Evolutionary conservation across 2,888 invertebrate species (phyloP).

Genomic region (Spatulosminthurus flaviceps): DNA sequence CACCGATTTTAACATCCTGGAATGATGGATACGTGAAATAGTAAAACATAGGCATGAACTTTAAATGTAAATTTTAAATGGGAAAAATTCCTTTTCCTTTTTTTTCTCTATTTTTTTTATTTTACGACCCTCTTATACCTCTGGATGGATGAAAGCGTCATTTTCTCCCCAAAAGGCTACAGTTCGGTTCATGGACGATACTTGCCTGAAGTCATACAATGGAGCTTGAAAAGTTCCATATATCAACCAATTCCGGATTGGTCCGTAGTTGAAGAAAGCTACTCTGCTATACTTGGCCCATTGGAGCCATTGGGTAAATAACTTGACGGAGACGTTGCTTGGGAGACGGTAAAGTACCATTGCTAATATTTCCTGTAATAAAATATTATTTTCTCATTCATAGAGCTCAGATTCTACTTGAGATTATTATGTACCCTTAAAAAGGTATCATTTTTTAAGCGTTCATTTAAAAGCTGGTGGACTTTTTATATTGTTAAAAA

Average conservation of each 20-base stretch:
- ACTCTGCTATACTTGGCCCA: not conserved
- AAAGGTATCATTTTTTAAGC: no score
- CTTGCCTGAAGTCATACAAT: not conserved
- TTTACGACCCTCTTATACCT: no score
- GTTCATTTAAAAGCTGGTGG: no score
- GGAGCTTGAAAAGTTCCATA: not conserved
- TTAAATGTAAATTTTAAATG: no score
- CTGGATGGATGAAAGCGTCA: not conserved
- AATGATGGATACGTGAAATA: no score
- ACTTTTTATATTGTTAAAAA: no score
- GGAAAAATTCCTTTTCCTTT: no score
- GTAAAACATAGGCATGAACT: no score
- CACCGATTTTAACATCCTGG: constrained; percentile 6
- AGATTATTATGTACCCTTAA: no score
- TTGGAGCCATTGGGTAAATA: constrained; percentile 8
- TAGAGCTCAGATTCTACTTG: not conserved
- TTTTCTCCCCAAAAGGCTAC: constrained; percentile 4
- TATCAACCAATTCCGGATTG: not conserved
- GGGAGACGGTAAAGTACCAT: not conserved
- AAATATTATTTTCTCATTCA: no score
- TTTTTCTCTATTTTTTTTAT: no score
- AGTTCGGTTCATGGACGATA: not conserved
- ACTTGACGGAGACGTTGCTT: constrained; percentile 2
- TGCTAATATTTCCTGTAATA: not conserved
- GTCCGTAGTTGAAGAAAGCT: constrained; percentile 19